Evolutionary conservation across 2,113 vertebrate genomes (phyloP).

Genomic region (Cephalophus harveyi): DNA sequence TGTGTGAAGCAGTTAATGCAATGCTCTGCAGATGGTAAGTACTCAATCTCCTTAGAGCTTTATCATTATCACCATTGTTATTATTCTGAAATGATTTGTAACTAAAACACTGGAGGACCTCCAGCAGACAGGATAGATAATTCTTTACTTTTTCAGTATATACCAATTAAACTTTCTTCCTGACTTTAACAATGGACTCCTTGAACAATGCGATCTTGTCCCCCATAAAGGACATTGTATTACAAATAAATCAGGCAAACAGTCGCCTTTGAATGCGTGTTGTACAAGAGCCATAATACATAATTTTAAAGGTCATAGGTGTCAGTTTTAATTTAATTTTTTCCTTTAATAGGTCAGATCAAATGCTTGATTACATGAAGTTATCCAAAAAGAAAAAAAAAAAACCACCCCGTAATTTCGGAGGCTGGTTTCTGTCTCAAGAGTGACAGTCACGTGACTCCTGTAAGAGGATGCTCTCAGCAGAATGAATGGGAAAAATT

Average conservation of each 20-base stretch:
- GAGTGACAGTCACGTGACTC: not conserved
- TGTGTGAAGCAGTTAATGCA: rapidly evolving
- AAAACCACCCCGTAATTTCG: not conserved
- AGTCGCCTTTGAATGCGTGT: not conserved
- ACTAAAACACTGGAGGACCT: not conserved
- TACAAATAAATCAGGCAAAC: not conserved
- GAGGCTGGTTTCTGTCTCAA: not conserved
- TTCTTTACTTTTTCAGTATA: not conserved
- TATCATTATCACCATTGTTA: not conserved
- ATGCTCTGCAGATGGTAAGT: not conserved
- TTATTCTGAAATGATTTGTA: not conserved
- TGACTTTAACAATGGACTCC: not conserved
- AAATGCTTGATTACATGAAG: conserved; percentile 38
- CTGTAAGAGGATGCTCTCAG: not conserved
- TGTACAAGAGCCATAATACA: not conserved
- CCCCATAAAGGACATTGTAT: not conserved
- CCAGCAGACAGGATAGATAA: not conserved
- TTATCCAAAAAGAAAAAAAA: not conserved
- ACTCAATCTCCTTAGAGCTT: not conserved
- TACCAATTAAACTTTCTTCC: not conserved
- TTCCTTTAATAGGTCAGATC: conserved; percentile 37
- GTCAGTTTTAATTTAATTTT: conserved; percentile 52
- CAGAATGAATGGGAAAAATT: not conserved
- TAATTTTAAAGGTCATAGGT: conserved; percentile 38
- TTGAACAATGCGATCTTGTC: not conserved